Evolutionary conservation across 2,113 vertebrate genomes (phyloP).

Genomic region (Cercopithecus mona): DNA sequence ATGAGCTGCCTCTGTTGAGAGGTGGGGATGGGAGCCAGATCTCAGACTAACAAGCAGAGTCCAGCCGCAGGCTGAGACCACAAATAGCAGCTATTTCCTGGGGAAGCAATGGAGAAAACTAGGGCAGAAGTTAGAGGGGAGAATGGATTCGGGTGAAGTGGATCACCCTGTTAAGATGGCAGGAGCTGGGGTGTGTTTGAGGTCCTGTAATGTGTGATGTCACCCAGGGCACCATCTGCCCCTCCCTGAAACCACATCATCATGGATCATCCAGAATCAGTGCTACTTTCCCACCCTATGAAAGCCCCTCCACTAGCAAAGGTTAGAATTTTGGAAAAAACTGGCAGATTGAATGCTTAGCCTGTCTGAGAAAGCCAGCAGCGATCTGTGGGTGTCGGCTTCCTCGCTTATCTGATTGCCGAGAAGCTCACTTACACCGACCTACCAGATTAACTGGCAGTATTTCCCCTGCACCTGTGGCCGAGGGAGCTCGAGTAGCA

Average conservation of each 20-base stretch:
- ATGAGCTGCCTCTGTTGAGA: background rate
- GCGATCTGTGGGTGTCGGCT: background rate
- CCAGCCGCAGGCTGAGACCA: accelerated
- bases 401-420: background rate
- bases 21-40: background rate
- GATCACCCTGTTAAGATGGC: no score
- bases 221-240: background rate
- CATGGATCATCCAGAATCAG: background rate
- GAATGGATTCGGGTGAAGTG: background rate
- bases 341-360: background rate
- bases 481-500: background rate
- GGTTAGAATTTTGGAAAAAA: background rate
- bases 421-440: background rate
- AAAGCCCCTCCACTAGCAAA: background rate
- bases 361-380: background rate
- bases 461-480: background rate
- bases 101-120: background rate
- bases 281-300: background rate
- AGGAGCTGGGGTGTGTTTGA: background rate
- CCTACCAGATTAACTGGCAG: slow-evolving; percentile 38
- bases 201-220: background rate
- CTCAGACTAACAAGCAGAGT: background rate
- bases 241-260: background rate
- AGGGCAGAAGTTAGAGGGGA: background rate
- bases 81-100: background rate